These are phyloP conservation scores for Chrysaora quinquecirrha DNA, from an alignment of 30 jellyfish, hydroid and myxozoan species.

Conservation along the genomic window DNA sequence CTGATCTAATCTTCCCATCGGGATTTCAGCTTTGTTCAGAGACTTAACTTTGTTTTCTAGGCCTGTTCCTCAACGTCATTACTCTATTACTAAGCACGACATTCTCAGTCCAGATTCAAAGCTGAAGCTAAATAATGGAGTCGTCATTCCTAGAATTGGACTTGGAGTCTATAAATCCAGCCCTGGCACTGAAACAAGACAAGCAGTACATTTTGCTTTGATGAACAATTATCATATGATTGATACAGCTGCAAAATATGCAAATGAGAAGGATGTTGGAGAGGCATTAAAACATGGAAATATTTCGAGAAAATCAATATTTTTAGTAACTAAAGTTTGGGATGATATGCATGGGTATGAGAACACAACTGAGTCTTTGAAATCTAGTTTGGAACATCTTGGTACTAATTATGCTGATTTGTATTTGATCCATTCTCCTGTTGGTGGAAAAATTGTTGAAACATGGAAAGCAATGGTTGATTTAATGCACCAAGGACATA, in stretches of 20 bases:
- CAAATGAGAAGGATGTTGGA: conserved; percentile 73
- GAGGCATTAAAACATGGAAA: conserved; percentile 38
- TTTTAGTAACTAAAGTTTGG: conserved; percentile 73
- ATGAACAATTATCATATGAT: conserved; percentile 49
- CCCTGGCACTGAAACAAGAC: conserved; percentile 64
- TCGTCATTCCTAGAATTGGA: conserved; percentile 61
- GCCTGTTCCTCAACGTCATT: no score
- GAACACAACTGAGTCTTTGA: conserved; percentile 27
- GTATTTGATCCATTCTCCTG: conserved; percentile 70
- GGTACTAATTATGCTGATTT: conserved; percentile 51
- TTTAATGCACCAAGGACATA: conserved; percentile 48
- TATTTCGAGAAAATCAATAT: conserved; percentile 18
- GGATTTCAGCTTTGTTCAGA: no score
- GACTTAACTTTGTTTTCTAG: no score
- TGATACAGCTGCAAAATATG: conserved; percentile 76
- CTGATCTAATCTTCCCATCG: no score
- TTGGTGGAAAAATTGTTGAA: conserved; percentile 69
- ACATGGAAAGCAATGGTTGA: conserved; percentile 74
- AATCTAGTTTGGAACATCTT: conserved; percentile 39
- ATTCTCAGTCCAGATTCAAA: conserved; percentile 49
- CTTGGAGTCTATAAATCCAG: conserved; percentile 62
- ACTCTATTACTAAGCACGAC: no score
- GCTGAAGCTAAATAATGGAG: conserved; percentile 44
- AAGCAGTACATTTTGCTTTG: conserved; percentile 69
- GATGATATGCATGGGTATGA: conserved; percentile 75